Evolutionary conservation across 2,113 vertebrate genomes (phyloP), one percentile per base, ranked within the genome.

Genomic region (Mustela nigripes): DNA sequence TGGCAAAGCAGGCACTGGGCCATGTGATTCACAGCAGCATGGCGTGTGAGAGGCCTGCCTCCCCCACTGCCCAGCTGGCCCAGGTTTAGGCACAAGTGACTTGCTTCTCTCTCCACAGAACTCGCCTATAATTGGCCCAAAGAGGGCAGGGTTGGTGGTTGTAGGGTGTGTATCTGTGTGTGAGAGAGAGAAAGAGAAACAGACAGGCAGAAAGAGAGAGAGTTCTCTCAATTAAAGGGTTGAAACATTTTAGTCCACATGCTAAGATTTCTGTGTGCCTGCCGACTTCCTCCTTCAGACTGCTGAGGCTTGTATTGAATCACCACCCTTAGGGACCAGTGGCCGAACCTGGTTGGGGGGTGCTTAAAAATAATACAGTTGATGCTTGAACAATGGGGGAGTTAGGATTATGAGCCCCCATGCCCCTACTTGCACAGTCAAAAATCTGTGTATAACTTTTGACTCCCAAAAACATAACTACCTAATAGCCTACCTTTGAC

Each of bases 21-120:
- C 93, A 78, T 98, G 96, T 98, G 97, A 98, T 98, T 98, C 96
- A 97, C 94, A 96, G 90, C 71, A 96, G 90, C 87, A 88, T 97
- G 92, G 92, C 71, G 60, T 60, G 56, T 95, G 84, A 98, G 92
- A 95, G 94, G 90, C 80, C 94, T 1, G 12, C 94, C 95, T 95
- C 83, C 89, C 90, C 74, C 92, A 81, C 90, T 97, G 84, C 94
- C 83, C 80, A 89, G 92, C 63, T 36, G 5, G 84, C 87, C 63
- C 90, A 85, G 80, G 83, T 76, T 24, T 96, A 97, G 95, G 82
- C 92, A 95, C 73, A 92, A 97, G 83, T 84, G 92, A 97, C 97
- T 96, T 80, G 87, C 67, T 96, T 96, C 80, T 94, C 53, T 97
- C 69, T 97, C 69, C 45, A 91, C 1, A 5, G 76, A 39, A 92